Evolutionary conservation across 2,888 invertebrate species (phyloP).

Genomic region (Lissonota sp.): DNA sequence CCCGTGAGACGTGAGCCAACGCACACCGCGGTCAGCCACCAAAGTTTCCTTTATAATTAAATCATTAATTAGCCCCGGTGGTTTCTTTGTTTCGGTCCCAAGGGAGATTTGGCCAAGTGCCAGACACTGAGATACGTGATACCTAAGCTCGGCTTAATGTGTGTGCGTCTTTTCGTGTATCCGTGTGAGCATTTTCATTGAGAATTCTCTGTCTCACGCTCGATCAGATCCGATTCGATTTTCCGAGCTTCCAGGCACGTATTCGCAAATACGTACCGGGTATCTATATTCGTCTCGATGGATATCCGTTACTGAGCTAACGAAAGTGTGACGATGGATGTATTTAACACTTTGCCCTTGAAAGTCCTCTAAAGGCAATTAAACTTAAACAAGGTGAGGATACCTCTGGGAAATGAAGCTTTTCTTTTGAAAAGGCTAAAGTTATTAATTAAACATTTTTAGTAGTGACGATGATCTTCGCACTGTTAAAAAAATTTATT

Average conservation of each 20-base stretch:
- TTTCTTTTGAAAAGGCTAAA: no score
- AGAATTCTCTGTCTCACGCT: conserved; percentile 40
- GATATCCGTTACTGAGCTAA: no score
- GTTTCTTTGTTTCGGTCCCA: conserved; percentile 69
- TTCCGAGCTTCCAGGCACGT: conserved; percentile 14
- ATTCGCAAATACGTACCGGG: conserved; percentile 14
- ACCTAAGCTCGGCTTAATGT: conserved; percentile 3
- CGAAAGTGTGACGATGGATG: neutral
- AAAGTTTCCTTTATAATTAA: conserved; percentile 80
- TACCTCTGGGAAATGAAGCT: no score
- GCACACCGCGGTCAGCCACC: conserved; percentile 67
- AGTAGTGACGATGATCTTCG: no score
- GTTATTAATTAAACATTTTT: no score
- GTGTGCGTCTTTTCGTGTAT: neutral
- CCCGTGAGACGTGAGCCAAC: conserved; percentile 57
- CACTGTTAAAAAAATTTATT: no score
- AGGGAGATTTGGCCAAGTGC: conserved; percentile 61
- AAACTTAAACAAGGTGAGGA: no score
- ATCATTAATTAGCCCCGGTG: conserved; percentile 78
- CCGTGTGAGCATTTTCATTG: conserved; percentile 30
- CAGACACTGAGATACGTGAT: conserved; percentile 50
- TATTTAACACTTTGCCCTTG: no score
- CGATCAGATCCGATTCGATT: conserved; percentile 47
- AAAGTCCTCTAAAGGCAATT: no score
- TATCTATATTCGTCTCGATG: no score